Evolutionary conservation across 2,888 invertebrate genomes (phyloP), one percentile per base, ranked within the genome.

Genomic region (Parnassius mnemosyne): DNA sequence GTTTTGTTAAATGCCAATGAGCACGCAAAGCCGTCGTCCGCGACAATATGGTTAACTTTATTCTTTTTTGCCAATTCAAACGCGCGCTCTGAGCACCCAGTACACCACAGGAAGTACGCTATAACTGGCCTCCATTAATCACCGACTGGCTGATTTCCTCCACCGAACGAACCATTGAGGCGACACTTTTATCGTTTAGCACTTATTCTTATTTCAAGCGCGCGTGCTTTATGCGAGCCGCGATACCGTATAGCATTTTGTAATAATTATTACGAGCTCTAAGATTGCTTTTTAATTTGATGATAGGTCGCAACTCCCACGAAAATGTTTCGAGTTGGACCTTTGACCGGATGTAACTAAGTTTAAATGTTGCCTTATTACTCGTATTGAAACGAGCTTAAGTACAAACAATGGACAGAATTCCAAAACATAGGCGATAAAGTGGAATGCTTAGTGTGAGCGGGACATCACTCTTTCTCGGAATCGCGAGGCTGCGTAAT

Each of bases 371-470:
- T 70, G 68, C 79, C 82, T 83, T 81, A 81, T 79, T 78, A 78
- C 76, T 77, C 75, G 77, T 82, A 84, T 84, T 84, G 80, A 83
- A 87, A 85, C 83, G 80, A 84, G 81, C 76, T 78, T 79, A 77
- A 77, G 77, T 77, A 76, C 83, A 84, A 86, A 87, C 88, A 88
- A 88, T 87, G 87, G 84, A 80, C 81, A 87, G 81, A 84, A 87
- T 87, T 87, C 83, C 85, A 77, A 87, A 88, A 87, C 85, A 84
- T 78, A 79, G 70, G 84, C 82, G 84, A 82, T 84, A 85, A 83
- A 81, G 77, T 78, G 75, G 77, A 78, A 79, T 82, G 84, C 80
- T 82, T 78, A 79, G 89, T 87, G 89, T 80, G 88, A 88, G 88
- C 78, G 81, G 83, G 88, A 88, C 87, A 79, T 83, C 84, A 79